These are phyloP conservation scores for Zaprionus camerounensis DNA, from an alignment of 1,140 invertebrate species.

Conservation along the genomic window DNA sequence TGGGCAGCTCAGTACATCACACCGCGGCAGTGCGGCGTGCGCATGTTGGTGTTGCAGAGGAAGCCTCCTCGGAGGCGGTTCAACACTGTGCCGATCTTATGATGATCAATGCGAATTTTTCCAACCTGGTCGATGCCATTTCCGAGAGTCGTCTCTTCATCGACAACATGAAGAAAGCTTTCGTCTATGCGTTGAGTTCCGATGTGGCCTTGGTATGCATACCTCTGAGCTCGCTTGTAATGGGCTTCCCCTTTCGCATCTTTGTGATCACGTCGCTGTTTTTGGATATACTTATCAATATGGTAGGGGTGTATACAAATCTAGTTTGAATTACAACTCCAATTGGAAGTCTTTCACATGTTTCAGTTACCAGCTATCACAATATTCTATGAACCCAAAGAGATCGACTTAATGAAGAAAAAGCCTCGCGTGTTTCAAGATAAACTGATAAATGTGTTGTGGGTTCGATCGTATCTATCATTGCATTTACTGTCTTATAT, in stretches of 20 bases:
- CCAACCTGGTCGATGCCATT: slow-evolving; percentile 38
- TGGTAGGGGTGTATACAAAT: slow-evolving; percentile 51
- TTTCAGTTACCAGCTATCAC: slow-evolving; percentile 45
- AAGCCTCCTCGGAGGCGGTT: slow-evolving; percentile 25
- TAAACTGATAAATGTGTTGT: slow-evolving; percentile 22
- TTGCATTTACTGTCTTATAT: neutral
- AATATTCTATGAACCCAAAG: slow-evolving; percentile 42
- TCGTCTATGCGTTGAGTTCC: slow-evolving; percentile 47
- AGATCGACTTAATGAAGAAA: slow-evolving; percentile 46
- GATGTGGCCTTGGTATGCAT: slow-evolving; percentile 17
- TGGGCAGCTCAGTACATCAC: slow-evolving; percentile 41
- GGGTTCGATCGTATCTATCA: neutral
- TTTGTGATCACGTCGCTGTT: slow-evolving; percentile 27
- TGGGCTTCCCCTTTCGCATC: slow-evolving; percentile 40
- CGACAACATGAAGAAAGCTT: slow-evolving; percentile 58
- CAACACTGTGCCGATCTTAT: slow-evolving; percentile 48
- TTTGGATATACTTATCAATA: slow-evolving; percentile 31
- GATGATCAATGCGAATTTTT: slow-evolving; percentile 44
- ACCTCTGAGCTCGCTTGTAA: neutral
- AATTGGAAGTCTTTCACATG: too few relatives aligned
- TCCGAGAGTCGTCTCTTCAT: slow-evolving; percentile 49
- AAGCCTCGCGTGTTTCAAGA: slow-evolving; percentile 54
- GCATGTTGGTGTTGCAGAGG: slow-evolving; percentile 48
- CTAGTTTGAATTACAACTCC: too few relatives aligned
- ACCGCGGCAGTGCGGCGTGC: slow-evolving; percentile 28